Percentiles rank a stretch among this genome's conserved stretches.
Evolutionary conservation across 2,888 invertebrate species (phyloP).

Genomic region (Falcaria lacertinaria): DNA sequence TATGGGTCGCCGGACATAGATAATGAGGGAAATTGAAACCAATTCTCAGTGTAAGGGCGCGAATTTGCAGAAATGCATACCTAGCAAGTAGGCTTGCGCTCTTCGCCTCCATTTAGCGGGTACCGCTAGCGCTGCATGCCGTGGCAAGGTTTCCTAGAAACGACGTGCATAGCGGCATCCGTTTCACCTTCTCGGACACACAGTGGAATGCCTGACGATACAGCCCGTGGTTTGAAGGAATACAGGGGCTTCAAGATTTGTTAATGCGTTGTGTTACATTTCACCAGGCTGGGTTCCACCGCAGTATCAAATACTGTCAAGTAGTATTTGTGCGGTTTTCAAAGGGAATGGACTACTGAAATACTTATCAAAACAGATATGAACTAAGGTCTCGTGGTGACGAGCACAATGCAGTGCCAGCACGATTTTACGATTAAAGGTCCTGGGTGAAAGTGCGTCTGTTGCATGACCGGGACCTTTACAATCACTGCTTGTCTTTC

Average conservation of each 20-base stretch:
- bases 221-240: conserved; percentile 15
- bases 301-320: no score
- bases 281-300: no score
- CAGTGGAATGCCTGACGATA: conserved; percentile 28
- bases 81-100: conserved; percentile 7
- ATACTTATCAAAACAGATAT: no score
- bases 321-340: no score
- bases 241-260: background rate
- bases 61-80: background rate
- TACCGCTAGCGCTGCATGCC: conserved; percentile 13
- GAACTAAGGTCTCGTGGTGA: no score
- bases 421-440: no score
- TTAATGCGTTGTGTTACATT: no score
- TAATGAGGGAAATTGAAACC: background rate
- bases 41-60: background rate
- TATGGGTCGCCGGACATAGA: background rate
- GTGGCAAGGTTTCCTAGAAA: conserved; percentile 31
- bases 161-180: conserved; percentile 27
- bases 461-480: no score
- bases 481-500: no score
- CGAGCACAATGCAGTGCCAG: no score
- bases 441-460: no score
- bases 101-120: conserved; percentile 5
- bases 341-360: no score
- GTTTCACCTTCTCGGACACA: conserved; percentile 32